Percentiles rank a stretch among this genome's conserved stretches.
Conservation (phyloP, 2,113 vertebrate genomes). For the Gavialis gangeticus region DNA sequence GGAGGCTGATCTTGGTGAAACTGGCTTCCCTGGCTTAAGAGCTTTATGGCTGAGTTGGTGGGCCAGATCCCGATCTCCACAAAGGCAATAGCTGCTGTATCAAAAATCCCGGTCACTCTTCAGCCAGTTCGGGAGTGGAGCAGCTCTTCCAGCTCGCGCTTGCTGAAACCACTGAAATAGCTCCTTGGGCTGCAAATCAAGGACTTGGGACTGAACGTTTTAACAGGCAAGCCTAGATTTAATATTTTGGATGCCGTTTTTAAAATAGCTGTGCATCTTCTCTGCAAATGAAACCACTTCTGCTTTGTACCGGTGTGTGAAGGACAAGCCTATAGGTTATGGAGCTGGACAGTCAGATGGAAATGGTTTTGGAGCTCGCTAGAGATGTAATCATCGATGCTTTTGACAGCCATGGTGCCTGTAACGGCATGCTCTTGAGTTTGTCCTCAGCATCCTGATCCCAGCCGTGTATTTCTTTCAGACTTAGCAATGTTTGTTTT, state of each 20-base stretch:
- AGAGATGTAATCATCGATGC: not conserved
- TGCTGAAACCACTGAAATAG: not conserved
- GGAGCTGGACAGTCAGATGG: not conserved
- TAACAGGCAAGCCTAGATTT: not conserved
- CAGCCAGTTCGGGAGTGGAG: not conserved
- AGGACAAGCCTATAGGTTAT: rapidly evolving
- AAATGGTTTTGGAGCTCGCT: too few species aligned
- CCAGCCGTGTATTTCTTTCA: not conserved
- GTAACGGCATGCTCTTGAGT: not conserved
- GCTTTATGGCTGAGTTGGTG: not conserved
- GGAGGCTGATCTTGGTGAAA: not conserved
- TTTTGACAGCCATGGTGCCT: not conserved
- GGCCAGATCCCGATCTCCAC: not conserved
- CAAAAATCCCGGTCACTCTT: not conserved
- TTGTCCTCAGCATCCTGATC: not conserved
- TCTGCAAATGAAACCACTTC: not conserved
- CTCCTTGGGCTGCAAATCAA: not conserved
- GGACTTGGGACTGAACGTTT: not conserved
- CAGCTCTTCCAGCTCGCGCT: rapidly evolving
- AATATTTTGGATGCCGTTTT: not conserved
- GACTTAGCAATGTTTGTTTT: not conserved
- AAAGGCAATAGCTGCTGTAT: rapidly evolving
- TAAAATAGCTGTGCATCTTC: not conserved
- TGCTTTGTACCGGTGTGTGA: not conserved
- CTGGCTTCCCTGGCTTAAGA: rapidly evolving